A percentile compares a stretch with the other conserved stretches of the same genome.
Conservation (phyloP, 2,797 vertebrate genomes). For the Trematomus bernacchii region DNA sequence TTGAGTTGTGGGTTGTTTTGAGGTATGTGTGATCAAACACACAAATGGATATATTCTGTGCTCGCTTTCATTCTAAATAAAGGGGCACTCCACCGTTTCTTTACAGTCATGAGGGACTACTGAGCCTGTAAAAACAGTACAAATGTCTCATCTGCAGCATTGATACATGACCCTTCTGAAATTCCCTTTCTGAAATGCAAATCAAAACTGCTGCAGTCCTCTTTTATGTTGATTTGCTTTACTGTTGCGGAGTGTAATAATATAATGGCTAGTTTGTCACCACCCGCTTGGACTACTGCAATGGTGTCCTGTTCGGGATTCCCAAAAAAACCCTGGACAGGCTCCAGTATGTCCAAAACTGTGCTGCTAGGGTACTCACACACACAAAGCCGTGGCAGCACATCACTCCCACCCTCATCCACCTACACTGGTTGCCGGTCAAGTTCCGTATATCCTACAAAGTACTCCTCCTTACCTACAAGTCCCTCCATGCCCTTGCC, state of each 20-base stretch:
- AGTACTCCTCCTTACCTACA: too few species aligned
- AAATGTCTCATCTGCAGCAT: not conserved
- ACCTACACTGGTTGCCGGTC: too few species aligned
- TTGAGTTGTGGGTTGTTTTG: constrained; percentile 51
- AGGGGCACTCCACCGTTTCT: constrained; percentile 12
- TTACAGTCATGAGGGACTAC: not conserved
- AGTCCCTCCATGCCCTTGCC: too few species aligned
- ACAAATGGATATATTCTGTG: not conserved
- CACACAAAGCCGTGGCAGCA: too few species aligned
- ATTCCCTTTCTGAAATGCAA: not conserved
- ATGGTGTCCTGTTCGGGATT: too few species aligned
- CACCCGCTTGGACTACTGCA: too few species aligned
- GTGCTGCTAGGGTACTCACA: too few species aligned
- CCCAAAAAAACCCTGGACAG: too few species aligned
- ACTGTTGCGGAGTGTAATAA: not conserved
- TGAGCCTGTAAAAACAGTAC: not conserved
- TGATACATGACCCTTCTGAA: not conserved
- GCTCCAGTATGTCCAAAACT: too few species aligned
- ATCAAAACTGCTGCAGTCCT: constrained; percentile 9
- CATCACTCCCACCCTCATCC: too few species aligned
- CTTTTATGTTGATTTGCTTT: constrained; percentile 14
- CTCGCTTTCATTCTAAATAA: constrained; percentile 5
- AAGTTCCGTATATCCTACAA: too few species aligned
- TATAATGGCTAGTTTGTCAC: not conserved
- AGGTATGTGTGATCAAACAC: constrained; percentile 65